Evolutionary conservation across 1,140 invertebrate genomes (phyloP).

Genomic region (Protaetia brevitarsis): DNA sequence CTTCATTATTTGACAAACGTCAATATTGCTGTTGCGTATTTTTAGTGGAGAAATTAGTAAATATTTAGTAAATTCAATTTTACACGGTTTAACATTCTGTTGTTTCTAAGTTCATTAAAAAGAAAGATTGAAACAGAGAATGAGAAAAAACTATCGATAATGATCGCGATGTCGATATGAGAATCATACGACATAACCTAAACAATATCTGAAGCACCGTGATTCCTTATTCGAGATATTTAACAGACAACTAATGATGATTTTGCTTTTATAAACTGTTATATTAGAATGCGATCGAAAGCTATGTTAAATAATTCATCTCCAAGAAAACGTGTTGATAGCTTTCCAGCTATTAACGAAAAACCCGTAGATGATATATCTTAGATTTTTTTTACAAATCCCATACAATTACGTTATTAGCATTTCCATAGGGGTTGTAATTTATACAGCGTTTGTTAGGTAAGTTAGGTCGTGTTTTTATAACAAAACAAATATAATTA

Average conservation of each 20-base stretch:
- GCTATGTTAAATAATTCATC: not conserved
- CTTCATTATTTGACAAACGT: not conserved
- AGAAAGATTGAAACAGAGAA: no score
- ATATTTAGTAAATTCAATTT: not conserved
- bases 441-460: constrained; percentile 95
- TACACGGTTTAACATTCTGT: not conserved
- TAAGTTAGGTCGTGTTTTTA: constrained; percentile 50
- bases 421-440: constrained; percentile 79
- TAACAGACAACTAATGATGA: not conserved
- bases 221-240: no score
- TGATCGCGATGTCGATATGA: no score
- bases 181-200: no score
- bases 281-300: not conserved
- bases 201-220: no score
- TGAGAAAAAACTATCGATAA: no score
- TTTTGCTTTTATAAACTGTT: not conserved
- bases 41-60: not conserved
- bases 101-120: no score
- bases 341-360: constrained; percentile 85
- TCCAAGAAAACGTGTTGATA: constrained; percentile 50
- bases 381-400: constrained; percentile 97
- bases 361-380: constrained; percentile 96
- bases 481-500: not conserved
- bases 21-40: not conserved
- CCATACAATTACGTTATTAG: constrained; percentile 92